Percentiles rank a stretch among this genome's conserved stretches.
Conservation (phyloP, 2,113 vertebrate species). For the Platanista minor region DNA sequence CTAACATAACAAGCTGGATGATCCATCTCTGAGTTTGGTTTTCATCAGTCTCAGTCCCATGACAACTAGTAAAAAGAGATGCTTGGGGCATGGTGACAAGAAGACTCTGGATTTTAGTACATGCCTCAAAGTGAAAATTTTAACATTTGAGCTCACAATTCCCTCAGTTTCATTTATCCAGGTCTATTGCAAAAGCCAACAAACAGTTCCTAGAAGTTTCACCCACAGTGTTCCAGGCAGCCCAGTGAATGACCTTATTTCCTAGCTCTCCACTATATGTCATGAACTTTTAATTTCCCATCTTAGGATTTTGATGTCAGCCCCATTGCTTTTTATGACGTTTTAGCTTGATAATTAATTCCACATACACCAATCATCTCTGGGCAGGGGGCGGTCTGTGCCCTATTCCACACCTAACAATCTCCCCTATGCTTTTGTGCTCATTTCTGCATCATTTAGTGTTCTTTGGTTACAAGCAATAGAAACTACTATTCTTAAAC, state of each 20-base stretch:
- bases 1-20: neutral
- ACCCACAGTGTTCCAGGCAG: neutral
- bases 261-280: neutral
- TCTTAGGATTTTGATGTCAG: neutral
- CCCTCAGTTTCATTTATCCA: neutral
- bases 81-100: neutral
- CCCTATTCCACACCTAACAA: neutral
- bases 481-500: neutral
- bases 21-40: neutral
- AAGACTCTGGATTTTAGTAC: neutral
- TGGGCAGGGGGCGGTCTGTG: neutral
- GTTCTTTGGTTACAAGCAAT: neutral
- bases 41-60: neutral
- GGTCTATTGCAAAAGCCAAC: neutral
- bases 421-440: neutral
- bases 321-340: neutral
- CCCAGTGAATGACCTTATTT: neutral
- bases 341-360: neutral
- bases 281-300: neutral
- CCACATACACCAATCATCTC: neutral
- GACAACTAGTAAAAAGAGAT: neutral
- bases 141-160: neutral
- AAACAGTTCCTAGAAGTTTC: neutral
- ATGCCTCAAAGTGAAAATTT: neutral
- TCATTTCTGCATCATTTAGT: neutral